Base-by-base conservation (phyloP, 2,888 invertebrate genomes). In the Microctonus brassicae region DNA sequence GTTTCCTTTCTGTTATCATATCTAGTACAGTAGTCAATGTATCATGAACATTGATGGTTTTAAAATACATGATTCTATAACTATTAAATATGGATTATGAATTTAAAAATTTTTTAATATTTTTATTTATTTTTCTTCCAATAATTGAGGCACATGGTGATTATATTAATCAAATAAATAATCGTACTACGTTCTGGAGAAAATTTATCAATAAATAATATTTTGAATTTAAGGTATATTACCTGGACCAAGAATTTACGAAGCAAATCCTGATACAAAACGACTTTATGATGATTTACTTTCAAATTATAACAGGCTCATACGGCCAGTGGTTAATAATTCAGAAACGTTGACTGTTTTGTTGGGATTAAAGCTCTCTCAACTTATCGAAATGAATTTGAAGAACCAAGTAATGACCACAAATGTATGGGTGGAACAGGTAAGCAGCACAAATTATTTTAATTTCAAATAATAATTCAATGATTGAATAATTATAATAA, bases 381-480 rank as follows among this genome's bases (percentile, higher is more conserved):
- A 97, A 87, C 90, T 97, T 53, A 96, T 97, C 88, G 97, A 97
- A 87, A 94, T 95, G 88, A 97, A 97, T 85, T 85, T 97, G 73
- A 96, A 96, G 89, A 96, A 95, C 87, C 97, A 97, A 88, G 95
- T 97, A 74, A 96, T 97, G 95, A 97, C 97, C 0, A 97, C 97
- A 0, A 97, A 97, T 86, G 90, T 97, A 13, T 97, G 97, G 97
- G 95, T 97, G 1, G 95, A 96, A 77, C 97, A 97, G 92, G 96
- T 95, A 85, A 89, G 42, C 9, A 89, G 42, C 9, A 22, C 22
- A n/a, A 9, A n/a, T n/a, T 26, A 20, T 22, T 22, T 20, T 34
- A 7, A n/a, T 47, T 20, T 34, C 4, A 26, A 39, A 11, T 9
- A 64, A 20, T 24, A 26, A 57, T 20, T 33, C 13, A 4, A 10